These are phyloP conservation scores for Cnemophilus loriae DNA, from an alignment of 2,113 vertebrate genomes.

Conservation along the genomic window DNA sequence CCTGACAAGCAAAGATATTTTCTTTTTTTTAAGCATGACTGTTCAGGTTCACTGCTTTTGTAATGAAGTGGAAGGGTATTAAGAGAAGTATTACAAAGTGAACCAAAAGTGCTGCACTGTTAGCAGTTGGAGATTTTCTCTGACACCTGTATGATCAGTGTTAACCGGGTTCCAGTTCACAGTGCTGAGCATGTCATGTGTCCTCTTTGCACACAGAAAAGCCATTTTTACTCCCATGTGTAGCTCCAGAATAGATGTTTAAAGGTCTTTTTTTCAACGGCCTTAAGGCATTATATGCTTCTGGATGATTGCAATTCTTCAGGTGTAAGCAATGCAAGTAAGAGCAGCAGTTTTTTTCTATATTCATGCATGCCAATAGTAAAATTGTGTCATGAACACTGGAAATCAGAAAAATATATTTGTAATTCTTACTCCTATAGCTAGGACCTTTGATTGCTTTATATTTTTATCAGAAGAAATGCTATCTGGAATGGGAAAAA, in stretches of 20 bases:
- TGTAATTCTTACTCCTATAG: neutral
- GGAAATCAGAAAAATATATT: neutral
- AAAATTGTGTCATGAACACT: neutral
- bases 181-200: neutral
- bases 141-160: neutral
- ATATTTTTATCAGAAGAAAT: neutral
- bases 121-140: neutral
- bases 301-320: neutral
- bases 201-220: neutral
- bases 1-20: neutral
- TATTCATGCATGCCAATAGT: neutral
- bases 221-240: neutral
- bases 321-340: neutral
- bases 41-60: neutral
- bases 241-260: neutral
- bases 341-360: neutral
- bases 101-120: neutral
- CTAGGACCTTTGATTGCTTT: neutral
- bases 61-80: neutral
- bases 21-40: neutral
- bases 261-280: neutral
- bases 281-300: neutral
- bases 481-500: neutral
- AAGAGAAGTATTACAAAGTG: neutral
- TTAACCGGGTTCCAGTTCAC: neutral